Conservation (phyloP, 1,140 invertebrate genomes). For the Ceratosolen solmsi region DNA sequence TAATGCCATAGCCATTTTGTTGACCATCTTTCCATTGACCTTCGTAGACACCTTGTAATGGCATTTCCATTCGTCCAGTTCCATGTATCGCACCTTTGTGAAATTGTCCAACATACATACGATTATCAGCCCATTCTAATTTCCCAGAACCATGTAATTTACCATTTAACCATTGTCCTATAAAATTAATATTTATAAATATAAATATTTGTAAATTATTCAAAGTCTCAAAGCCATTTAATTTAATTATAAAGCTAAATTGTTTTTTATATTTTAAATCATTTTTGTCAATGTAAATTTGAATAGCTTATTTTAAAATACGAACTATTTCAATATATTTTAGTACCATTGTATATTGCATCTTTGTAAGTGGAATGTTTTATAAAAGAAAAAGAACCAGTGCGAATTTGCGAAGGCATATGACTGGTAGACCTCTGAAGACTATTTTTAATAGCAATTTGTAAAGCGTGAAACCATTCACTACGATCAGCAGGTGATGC, state of each 20-base stretch:
- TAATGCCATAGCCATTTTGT: conserved; percentile 85
- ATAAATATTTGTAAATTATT: background rate
- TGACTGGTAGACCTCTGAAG: conserved; percentile 67
- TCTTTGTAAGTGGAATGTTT: conserved; percentile 83
- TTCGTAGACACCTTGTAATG: conserved; percentile 80
- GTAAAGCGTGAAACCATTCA: conserved; percentile 84
- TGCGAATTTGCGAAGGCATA: conserved; percentile 81
- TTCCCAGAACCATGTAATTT: conserved; percentile 88
- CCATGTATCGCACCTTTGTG: conserved; percentile 84
- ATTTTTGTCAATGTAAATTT: too few species aligned
- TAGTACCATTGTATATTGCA: conserved; percentile 80
- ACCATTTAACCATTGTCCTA: conserved; percentile 84
- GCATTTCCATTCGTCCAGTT: conserved; percentile 80
- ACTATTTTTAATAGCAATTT: conserved; percentile 77
- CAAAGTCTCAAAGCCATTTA: too few species aligned
- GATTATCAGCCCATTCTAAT: conserved; percentile 86
- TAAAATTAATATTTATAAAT: conserved; percentile 47
- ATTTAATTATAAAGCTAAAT: too few species aligned
- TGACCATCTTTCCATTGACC: conserved; percentile 89
- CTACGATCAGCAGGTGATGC: conserved; percentile 80
- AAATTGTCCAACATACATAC: conserved; percentile 85
- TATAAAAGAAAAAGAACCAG: conserved; percentile 82
- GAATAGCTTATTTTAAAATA: conserved; percentile 24
- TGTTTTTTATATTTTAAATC: background rate
- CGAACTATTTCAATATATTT: conserved; percentile 21